These are phyloP conservation scores for Mobula birostris DNA, from an alignment of 2,113 vertebrate species.

Conservation along the genomic window DNA sequence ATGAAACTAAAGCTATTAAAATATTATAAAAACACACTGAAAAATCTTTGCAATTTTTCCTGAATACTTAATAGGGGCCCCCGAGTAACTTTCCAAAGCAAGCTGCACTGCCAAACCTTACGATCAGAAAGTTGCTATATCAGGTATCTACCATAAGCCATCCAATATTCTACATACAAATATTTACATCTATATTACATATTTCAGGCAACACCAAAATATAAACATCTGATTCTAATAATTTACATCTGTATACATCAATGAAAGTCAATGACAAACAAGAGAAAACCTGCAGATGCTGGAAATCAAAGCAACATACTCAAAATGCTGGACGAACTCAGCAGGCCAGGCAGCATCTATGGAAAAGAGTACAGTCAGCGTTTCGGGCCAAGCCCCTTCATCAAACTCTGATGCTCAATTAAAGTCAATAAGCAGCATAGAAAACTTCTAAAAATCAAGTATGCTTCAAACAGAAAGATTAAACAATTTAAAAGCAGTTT, in stretches of 20 bases:
- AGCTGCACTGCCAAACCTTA: background rate
- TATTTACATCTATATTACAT: background rate
- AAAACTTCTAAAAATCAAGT: background rate
- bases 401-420: too few relatives aligned
- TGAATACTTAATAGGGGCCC: background rate
- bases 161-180: background rate
- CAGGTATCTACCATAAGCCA: background rate
- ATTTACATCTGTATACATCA: background rate
- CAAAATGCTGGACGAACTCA: too few relatives aligned
- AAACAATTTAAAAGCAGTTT: background rate
- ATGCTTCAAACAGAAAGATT: background rate
- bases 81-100: background rate
- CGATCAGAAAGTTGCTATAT: background rate
- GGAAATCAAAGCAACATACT: too few relatives aligned
- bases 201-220: background rate
- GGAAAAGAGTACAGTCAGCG: too few relatives aligned
- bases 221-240: background rate
- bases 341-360: too few relatives aligned
- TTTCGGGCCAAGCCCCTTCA: too few relatives aligned
- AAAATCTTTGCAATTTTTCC: constrained; percentile 10
- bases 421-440: background rate
- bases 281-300: too few relatives aligned
- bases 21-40: constrained; percentile 2
- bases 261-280: background rate
- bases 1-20: background rate